phyloP scores from a whole-genome alignment of 2,888 invertebrate species.

The Drepanosiphum platanoidis region DNA sequence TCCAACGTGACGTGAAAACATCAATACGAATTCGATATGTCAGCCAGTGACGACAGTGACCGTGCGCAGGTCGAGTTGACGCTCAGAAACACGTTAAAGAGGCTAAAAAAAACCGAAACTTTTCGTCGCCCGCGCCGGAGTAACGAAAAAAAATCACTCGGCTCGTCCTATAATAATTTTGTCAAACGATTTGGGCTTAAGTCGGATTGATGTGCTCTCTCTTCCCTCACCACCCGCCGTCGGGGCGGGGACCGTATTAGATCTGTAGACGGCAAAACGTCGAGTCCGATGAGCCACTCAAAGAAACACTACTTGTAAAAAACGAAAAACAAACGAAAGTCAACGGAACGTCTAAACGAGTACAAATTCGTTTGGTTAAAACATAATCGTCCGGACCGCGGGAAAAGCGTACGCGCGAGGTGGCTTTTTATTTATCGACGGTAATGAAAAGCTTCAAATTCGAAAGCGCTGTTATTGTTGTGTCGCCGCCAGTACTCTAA shows the following conservation, averaged over 20 bases:
- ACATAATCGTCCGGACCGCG: neutral
- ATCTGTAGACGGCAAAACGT: neutral
- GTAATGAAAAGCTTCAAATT: neutral
- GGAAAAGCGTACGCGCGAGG: neutral
- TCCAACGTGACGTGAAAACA: too few relatives aligned
- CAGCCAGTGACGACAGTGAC: too few relatives aligned
- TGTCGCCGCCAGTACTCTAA: neutral
- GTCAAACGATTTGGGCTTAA: constrained; percentile 12
- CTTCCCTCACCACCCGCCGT: neutral
- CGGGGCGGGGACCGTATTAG: neutral
- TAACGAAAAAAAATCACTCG: constrained; percentile 34
- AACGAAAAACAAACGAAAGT: neutral
- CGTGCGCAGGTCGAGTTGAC: too few relatives aligned
- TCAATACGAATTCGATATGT: too few relatives aligned
- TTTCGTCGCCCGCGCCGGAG: neutral
- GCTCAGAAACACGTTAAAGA: too few relatives aligned
- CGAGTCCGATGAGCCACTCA: neutral
- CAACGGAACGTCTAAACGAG: neutral
- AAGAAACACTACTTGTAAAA: neutral
- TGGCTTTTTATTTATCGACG: neutral
- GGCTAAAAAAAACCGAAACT: too few relatives aligned
- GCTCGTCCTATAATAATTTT: constrained; percentile 10
- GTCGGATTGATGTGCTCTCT: constrained; percentile 20
- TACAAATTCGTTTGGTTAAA: neutral
- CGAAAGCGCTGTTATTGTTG: neutral